Conservation (phyloP, 2,888 invertebrate genomes). For the Drosophila robusta region DNA sequence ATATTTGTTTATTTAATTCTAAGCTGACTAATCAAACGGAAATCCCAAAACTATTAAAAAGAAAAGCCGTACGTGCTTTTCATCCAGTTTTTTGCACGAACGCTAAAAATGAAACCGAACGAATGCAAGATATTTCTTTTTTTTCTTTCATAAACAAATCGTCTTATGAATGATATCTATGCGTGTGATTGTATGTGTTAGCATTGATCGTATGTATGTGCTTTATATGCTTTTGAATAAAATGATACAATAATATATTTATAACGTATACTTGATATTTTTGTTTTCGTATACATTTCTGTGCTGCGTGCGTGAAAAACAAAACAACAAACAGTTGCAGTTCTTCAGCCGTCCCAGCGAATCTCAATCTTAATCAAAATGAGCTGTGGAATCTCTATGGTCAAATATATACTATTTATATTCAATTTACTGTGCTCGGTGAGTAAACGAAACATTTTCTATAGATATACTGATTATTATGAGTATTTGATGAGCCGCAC, state of each 20-base stretch:
- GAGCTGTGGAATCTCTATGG: slow-evolving; percentile 91
- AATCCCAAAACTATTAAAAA: slow-evolving; percentile 27
- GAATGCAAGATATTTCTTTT: slow-evolving; percentile 1
- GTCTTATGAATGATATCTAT: slow-evolving; percentile 25
- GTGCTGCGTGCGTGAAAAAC: slow-evolving; percentile 11
- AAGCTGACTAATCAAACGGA: slow-evolving; percentile 29
- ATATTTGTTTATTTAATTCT: slow-evolving; percentile 49
- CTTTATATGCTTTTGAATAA: slow-evolving; percentile 42
- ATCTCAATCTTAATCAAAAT: slow-evolving; percentile 85
- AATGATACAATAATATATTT: slow-evolving; percentile 43
- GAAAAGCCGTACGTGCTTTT: slow-evolving; percentile 49
- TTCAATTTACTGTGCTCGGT: slow-evolving; percentile 92
- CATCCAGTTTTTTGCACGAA: slow-evolving; percentile 22
- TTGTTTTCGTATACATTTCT: slow-evolving; percentile 19
- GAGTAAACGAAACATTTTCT: slow-evolving; percentile 85
- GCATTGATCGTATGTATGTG: slow-evolving; percentile 17
- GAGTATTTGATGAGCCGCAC: slow-evolving; percentile 20
- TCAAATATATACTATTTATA: slow-evolving; percentile 93
- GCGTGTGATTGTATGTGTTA: slow-evolving; percentile 33
- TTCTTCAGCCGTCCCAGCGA: slow-evolving; percentile 40
- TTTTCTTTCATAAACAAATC: neutral
- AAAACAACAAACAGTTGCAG: slow-evolving; percentile 54
- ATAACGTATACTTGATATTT: slow-evolving; percentile 45
- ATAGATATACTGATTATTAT: slow-evolving; percentile 21
- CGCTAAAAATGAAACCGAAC: slow-evolving; percentile 7